Base-by-base conservation (phyloP, 2,797 vertebrate species). In the Toxotes lorentzi region DNA sequence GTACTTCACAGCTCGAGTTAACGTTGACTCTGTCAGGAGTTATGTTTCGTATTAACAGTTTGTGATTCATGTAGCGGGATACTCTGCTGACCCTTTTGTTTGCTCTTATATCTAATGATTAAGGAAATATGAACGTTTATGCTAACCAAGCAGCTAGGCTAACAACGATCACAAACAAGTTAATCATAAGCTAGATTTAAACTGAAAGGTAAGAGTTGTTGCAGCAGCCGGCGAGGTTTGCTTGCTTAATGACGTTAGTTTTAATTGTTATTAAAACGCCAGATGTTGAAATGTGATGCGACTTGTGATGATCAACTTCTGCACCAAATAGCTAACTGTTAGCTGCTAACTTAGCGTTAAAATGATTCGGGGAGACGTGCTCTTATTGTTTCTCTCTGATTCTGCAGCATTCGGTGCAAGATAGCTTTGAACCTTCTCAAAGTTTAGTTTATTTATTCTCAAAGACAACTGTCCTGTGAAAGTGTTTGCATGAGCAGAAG, bases 121-220 rank as follows among this genome's bases (percentile, higher is more conserved):
- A 13, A 9, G 7, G 16, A 17, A 16, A 19, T 16, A 14, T 16
- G 3, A 32, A 56, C 6, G 27, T 32, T 1, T 11, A 58, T 58
- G 56, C 56, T 58, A 58, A 58, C 6, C 1, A 7, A 61, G 21
- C 6, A 76, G 73, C 19, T 81, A 79, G 23, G 86, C 79, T 87
- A 81, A 86, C 72, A 86, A 84, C 82, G 84, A 59, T 9, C 5
- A 21, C 21, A n/a, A 14, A 4, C 10, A 34, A 19, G 23, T 35
- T 35, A 2, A 27, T n/a, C 3, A 0, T 0, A 2, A 17, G 2
- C 3, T 7, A 5, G 17, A 13, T 14, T 60, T 19, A 2, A 24
- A 47, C 16, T 45, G 8, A 19, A 23, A 50, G 27, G 6, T 47
- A 0, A 8, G 1, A 11, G 1, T 24, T 53, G 1, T 19, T 58